Base-by-base conservation (phyloP, 1,140 invertebrate genomes). In the Orius insidiosus region DNA sequence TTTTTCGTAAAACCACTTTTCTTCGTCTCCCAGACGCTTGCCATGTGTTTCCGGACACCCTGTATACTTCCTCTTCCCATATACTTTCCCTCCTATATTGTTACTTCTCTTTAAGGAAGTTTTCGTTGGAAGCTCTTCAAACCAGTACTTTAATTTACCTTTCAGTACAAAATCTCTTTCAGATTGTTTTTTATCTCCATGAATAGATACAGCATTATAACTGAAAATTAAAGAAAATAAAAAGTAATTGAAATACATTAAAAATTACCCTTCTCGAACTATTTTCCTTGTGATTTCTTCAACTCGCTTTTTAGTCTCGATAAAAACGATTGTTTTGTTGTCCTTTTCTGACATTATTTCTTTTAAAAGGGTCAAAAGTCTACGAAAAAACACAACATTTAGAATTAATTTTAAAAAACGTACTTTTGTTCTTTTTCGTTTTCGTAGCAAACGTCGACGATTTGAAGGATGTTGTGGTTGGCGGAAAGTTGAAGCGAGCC, bases 401-500 rank as follows among this genome's bases (percentile, higher is more conserved):
- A 24, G 24, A 24, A 7, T 24, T 24, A 24, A 7, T 24, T 24
- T 24, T 24, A 4, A 39, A 14, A 10, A 31, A 45, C 45, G 34
- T 18, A 52, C 50, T 90, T 92, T 44, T 75, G 66, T 67, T 87
- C 80, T 59, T 88, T 90, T 58, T 88, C 85, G 55, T 78, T 70
- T 65, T 90, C 89, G 59, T 84, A 75, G 58, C 88, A 94, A 41
- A 96, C 82, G 64, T 95, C 89, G 51, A 95, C 71, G 56, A 94
- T 93, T 66, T 97, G 92, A 43, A 85, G 68, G 59, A 98, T 98
- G 59, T 97, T 97, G 63, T 97, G 92, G 67, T 98, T 98, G 13
- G 94, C 94, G 51, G 85, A 79, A 1, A 97, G 64, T 54, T 87
- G 78, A 24, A 93, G 60, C 1, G 90, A 93, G 40, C 94, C 94